These are phyloP conservation scores for Heliornis fulica DNA, from an alignment of 2,113 vertebrate genomes.

Conservation along the genomic window DNA sequence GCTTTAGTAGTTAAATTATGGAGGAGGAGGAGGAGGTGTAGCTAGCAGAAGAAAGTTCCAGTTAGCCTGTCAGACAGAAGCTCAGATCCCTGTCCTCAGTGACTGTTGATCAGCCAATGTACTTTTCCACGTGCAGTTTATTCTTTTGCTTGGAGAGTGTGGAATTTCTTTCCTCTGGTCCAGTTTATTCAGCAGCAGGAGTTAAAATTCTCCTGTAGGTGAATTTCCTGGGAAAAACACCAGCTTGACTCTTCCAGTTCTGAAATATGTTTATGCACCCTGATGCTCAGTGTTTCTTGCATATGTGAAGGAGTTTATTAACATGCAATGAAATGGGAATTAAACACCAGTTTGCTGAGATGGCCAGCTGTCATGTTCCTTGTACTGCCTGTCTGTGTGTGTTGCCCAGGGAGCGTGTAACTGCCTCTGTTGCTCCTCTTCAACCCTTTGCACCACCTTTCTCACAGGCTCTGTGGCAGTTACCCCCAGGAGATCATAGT, in stretches of 20 bases:
- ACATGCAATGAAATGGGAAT: background rate
- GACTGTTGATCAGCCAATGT: background rate
- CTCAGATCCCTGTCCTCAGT: background rate
- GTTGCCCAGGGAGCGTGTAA: background rate
- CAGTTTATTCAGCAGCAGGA: background rate
- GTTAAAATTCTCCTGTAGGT: rapidly evolving
- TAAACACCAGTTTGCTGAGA: background rate
- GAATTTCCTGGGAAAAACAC: background rate
- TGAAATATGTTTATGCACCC: background rate
- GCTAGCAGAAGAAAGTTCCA: background rate
- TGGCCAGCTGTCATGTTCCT: background rate
- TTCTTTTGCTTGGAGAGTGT: background rate
- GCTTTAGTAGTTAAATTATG: background rate
- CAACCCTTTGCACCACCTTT: background rate
- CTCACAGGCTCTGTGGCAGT: conserved; percentile 88
- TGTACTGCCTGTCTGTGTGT: background rate
- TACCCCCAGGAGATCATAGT: conserved; percentile 97
- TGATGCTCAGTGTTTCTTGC: background rate
- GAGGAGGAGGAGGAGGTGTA: background rate
- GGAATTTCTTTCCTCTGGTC: background rate
- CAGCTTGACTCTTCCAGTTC: background rate
- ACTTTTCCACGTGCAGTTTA: background rate
- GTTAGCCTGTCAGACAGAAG: background rate
- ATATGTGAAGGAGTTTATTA: background rate
- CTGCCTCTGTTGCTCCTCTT: rapidly evolving